Base-by-base conservation (phyloP, 2,888 invertebrate species). In the Pogonocherus hispidulus region DNA sequence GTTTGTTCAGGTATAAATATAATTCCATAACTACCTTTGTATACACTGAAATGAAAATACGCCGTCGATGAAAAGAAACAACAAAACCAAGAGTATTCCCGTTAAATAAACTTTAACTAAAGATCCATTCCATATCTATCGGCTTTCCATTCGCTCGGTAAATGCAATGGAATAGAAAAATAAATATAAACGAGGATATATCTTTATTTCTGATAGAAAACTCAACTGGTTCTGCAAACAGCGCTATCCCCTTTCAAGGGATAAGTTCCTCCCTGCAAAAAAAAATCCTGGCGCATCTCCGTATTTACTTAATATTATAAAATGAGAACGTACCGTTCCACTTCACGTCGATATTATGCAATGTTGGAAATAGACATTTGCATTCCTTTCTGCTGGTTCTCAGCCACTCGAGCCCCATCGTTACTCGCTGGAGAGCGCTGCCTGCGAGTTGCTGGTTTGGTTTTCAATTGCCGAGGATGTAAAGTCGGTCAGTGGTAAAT, bases 291-390 rank as follows among this genome's bases (percentile, higher is more conserved):
- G 41, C 41, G 41, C 41, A 16, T 68, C 64, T 62, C 49, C 62
- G 57, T 66, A 69, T 69, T 66, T 66, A 66, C 63, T 62, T 65
- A 69, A 69, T 69, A 69, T 62, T 66, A 54, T 23, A 52, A 66
- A 69, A 69, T 63, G 49, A 60, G 49, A 62, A 62, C 46, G 41
- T 68, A 52, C 63, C 56, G 59, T 66, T 63, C 66, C 62, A 63
- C 51, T 66, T 16, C 66, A 47, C 41, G 56, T 66, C 69, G 37
- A 67, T 69, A 69, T 73, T 67, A 70, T 69, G 66, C 66, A 63
- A 47, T 47, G 59, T 54, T 72, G 51, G 64, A 71, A 68, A 71
- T 70, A 71, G 73, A 69, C 70, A 73, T 75, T 75, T 73, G 67
- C 63, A 74, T 72, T 72, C 70, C 69, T 60, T 57, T 70, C 62